phyloP scores from a whole-genome alignment of 2,113 vertebrate genomes.

The Oncorhynchus clarkii region DNA sequence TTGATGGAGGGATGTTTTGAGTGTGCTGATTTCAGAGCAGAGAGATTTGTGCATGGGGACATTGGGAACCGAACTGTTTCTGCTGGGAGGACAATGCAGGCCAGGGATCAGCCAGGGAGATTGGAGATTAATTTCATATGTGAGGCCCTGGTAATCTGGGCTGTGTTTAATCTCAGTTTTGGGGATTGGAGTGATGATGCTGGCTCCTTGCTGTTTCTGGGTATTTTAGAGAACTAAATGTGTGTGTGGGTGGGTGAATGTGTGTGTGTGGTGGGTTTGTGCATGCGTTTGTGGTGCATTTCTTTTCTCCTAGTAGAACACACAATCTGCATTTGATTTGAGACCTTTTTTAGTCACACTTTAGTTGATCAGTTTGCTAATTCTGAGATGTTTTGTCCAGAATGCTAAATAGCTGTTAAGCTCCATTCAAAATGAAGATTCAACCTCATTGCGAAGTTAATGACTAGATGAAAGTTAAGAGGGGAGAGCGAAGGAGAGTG shows the following conservation, averaged over 20 bases:
- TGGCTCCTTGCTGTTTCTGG: background rate
- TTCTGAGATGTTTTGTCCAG: no score
- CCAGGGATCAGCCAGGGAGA: background rate
- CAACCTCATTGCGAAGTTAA: no score
- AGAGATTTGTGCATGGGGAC: background rate
- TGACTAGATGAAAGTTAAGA: background rate
- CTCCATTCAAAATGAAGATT: no score
- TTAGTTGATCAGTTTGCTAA: no score
- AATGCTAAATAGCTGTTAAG: no score
- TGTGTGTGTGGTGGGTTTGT: background rate
- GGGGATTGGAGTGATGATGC: background rate
- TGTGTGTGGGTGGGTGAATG: background rate
- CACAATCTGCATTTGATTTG: no score
- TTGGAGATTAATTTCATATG: background rate
- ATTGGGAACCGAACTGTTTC: background rate
- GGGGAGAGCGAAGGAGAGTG: background rate
- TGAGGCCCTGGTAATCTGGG: background rate
- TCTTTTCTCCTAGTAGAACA: no score
- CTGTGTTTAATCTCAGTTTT: background rate
- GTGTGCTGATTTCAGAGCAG: background rate
- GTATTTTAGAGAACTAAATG: background rate
- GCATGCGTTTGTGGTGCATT: no score
- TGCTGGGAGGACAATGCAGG: background rate
- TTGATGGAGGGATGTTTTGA: background rate
- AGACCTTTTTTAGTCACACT: background rate